Evolutionary conservation across 1,140 invertebrate genomes (phyloP), one percentile per base, ranked within the genome.

Genomic region (Cydia amplana): DNA sequence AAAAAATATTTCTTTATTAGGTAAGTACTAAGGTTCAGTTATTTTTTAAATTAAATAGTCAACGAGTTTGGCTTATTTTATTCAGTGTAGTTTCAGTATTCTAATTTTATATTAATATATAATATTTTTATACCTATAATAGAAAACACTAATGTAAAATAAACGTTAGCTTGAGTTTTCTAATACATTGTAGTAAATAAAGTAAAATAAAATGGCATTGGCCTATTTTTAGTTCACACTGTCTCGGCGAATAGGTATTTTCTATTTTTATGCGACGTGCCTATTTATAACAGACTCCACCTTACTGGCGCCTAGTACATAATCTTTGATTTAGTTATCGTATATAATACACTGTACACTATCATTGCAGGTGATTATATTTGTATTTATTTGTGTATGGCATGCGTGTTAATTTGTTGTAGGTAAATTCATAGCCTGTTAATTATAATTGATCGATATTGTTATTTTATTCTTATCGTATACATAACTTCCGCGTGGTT

Each of bases 401-500:
- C 64, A 67, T 67, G 64, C 28, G 64, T 67, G 28, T 18, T 67
- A 67, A 32, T 67, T 67, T 67, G 64, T 67, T 67, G 64, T 67
- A 64, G 1, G 49, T n/a, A 70, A 70, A 70, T 70, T 18, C 65
- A 70, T 70, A 18, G 43, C 72, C 46, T 18, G 43, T 32, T 51
- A 73, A 46, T 73, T 49, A 73, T 73, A 73, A 51, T 73, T 73
- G 72, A 49, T 73, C 72, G 72, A 46, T 51, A 73, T 73, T 55
- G 51, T 49, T 73, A 55, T 73, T 70, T 18, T 70, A 70, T 70
- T 70, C 65, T n/a, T 70, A 70, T 36, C 65, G 20, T 60, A 32
- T 4, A 14, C 63, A 25, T 67, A 18, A 70, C 28, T 70, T 70
- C 65, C 65, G 65, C 65, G 65, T 70, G 65, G 65, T 70, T 70